Base-by-base conservation (phyloP, 2,797 vertebrate genomes). In the Eleutherodactylus coqui region DNA sequence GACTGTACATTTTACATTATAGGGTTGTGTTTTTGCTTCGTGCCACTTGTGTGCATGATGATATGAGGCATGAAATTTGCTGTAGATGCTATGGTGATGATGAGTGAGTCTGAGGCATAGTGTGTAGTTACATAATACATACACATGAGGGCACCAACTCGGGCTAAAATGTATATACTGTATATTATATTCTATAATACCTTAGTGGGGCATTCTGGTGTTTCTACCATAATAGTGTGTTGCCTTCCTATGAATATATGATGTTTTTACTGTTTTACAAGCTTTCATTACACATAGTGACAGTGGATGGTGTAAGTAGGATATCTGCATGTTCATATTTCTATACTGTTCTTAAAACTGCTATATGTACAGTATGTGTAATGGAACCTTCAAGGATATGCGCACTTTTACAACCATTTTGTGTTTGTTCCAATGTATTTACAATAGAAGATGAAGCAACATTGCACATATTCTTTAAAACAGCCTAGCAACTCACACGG, bases 241-340 rank as follows among this genome's bases (percentile, higher is more conserved):
- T 82, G 45, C 24, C 32, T 72, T 11, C 47, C 67, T 36, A 64
- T 85, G 43, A 85, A 70, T 72, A 41, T 75, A 13, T 85, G 75
- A 85, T 85, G 43, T 75, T 49, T 60, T 86, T 75, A 79, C 76
- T 88, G 70, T 89, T 82, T 88, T 88, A 9, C 78, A 88, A 85
- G 83, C 85, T 86, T 89, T 76, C 82, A 38, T n/a, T 90, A 43
- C 62, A 67, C 86, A 19, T 82, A 78, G 27, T 21, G 82, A 64
- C 88, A 49, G 41, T 41, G 38, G 84, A 83, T 36, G 60, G 67
- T 73, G 47, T 86, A 81, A 88, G 85, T 88, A 88, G 27, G 16
- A 64, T 19, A 24, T 5, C 9, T 27, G 41, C 38, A 45, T 73
- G 5, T 16, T 27, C 3, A 43, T 1, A n/a, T 73, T 27, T n/a